Evolutionary conservation across 2,888 invertebrate genomes (phyloP), one percentile per base, ranked within the genome.

Genomic region (Azorinus chamasolen): DNA sequence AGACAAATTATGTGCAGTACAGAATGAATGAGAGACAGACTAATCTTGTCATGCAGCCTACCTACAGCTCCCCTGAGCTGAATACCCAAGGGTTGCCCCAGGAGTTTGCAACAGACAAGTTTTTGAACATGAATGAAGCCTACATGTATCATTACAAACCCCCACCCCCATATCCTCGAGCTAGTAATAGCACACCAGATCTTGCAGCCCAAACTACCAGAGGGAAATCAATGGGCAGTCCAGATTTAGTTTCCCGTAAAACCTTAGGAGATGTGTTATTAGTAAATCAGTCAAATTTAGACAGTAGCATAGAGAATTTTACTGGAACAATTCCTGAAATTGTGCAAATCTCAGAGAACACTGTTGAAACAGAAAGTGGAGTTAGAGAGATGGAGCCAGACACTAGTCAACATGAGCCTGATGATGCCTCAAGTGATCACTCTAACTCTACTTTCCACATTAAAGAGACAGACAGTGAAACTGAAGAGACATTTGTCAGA

Each of bases 141-240:
- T 79, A 95, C 57, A 93, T 96, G 22, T 95, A 96, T 89, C 94
- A 96, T 6, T 96, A 95, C 90, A 97, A 97, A 91, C 92, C 91
- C 3, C 96, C 97, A 0, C 97, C 97, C 0, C 97, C 97, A 0
- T 97, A 97, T 93, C 96, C 96, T 0, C 83, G 91, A 12, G 90
- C 90, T 20, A 97, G 96, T 10, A 96, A 96, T 86, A 97, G 96
- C 0, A 97, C 97, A 0, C 97, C 97, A 0, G 97, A 97, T 92
- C 92, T 97, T 66, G 97, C 97, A 0, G 89, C 86, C 32, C 89
- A 90, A 62, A 84, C 89, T n/a, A 76, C 43, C 63, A 63, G 83
- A 25, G 64, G 65, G 27, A 71, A 66, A 39, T 64, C 86, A 50
- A 87, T 83, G 69, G 86, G 88, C 64, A 90, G 88, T 66, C 91